A percentile compares a stretch with the other conserved stretches of the same genome.
phyloP scores from a whole-genome alignment of 2,797 vertebrate genomes.

The Orientallactaga sibirica region DNA sequence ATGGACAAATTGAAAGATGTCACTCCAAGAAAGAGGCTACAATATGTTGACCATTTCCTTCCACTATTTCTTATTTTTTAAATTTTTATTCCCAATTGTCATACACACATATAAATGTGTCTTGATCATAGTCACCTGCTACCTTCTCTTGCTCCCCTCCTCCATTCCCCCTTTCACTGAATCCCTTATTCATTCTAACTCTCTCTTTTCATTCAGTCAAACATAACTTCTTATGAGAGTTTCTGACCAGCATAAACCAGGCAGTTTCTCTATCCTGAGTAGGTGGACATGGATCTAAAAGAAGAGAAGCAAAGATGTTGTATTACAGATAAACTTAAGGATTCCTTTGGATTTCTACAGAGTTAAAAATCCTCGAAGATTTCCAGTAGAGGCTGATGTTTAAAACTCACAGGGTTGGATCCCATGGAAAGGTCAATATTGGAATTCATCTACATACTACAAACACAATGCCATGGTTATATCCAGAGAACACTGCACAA shows the following conservation, averaged over 20 bases:
- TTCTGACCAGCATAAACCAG: background rate
- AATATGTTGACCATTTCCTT: background rate
- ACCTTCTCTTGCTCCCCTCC: no score
- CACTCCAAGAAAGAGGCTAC: background rate
- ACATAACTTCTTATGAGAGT: no score
- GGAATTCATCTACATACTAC: background rate
- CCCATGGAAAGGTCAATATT: background rate
- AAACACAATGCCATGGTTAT: background rate
- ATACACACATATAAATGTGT: background rate
- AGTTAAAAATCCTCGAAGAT: conserved; percentile 21
- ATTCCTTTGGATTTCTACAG: background rate
- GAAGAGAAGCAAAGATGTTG: background rate
- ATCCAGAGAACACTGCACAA: background rate
- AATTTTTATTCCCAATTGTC: no score
- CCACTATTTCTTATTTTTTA: background rate
- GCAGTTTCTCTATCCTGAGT: background rate
- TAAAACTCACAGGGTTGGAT: background rate
- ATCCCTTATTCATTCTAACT: no score
- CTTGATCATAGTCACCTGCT: no score
- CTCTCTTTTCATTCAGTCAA: no score
- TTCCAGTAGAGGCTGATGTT: background rate
- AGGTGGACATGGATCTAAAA: conserved; percentile 47
- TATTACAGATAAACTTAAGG: conserved; percentile 25
- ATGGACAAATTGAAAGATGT: background rate
- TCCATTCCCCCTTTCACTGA: no score